Base-by-base conservation (phyloP, 2,113 vertebrate genomes). In the Hipposideros armiger region DNA sequence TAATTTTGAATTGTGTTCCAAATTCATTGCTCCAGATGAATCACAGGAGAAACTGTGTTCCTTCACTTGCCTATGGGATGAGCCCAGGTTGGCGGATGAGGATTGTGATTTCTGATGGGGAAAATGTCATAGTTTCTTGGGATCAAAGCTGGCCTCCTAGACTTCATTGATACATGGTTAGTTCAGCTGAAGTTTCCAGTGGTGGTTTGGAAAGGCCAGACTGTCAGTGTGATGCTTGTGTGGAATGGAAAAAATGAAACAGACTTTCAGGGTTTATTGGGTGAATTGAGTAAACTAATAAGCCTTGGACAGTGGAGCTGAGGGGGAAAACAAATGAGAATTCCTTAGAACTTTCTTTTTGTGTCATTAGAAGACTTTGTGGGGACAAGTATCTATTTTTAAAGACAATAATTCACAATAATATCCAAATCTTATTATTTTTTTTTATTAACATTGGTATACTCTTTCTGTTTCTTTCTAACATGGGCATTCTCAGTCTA, bases 281-380 rank as follows among this genome's bases (percentile, higher is more conserved):
- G 64, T 54, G 52, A 95, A 26, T n/a, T 62, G 70, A 77, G n/a
- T 19, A 45, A 93, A 72, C 85, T 76, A 77, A 30, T 19, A 52
- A 93, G 77, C 85, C 72, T 42, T 60, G 30, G 74, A 95, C 64
- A 84, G 45, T 36, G 15, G 54, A 9, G n/a, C 42, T 28, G 62
- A 32, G 32, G 47, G 84, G 14, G 36, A 67, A 54, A 82, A 73
- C 74, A 91, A 74, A 10, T 16, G 20, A 40, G 30, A 94, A 89
- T 96, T 96, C 78, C 77, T 97, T 76, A 83, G 93, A 97, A 95
- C 87, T 98, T 95, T 95, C 96, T 96, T 95, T 97, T 97, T 52
- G 88, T 0, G 0, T 97, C 90, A 97, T 76, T 80, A 67, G 81
- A 92, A 92, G 67, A 82, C 84, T 87, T 78, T 82, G 92, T 94